These are phyloP conservation scores for Trachelus troglodyta DNA, from an alignment of 2,888 invertebrate species.

Conservation along the genomic window DNA sequence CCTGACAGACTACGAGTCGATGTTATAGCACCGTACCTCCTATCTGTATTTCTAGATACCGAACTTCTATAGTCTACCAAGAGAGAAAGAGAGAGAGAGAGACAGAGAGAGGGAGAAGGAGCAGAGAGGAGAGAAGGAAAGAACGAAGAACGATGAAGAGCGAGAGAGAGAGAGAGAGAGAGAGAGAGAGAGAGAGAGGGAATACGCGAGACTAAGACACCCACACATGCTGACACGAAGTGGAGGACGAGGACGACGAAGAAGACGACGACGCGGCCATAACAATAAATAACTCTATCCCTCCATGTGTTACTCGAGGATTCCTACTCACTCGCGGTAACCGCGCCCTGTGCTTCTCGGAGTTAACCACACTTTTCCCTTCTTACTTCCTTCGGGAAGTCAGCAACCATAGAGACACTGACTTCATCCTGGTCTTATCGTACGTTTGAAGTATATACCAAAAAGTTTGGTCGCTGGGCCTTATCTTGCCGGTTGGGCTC, in stretches of 20 bases:
- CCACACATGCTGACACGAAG: constrained; percentile 43
- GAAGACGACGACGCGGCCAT: constrained; percentile 52
- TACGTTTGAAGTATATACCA: background rate
- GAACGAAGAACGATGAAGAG: constrained; percentile 1
- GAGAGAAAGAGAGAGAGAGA: background rate
- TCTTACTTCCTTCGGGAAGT: constrained; percentile 19
- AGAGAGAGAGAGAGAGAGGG: constrained; percentile 18
- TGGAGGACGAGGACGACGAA: background rate
- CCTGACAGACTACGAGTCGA: constrained; percentile 33
- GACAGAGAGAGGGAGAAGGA: constrained; percentile 4
- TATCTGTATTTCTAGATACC: constrained; percentile 56
- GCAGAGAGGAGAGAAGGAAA: constrained; percentile 16
- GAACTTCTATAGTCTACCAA: constrained; percentile 21
- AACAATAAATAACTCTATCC: constrained; percentile 65
- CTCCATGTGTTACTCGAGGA: constrained; percentile 60
- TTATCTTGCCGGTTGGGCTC: background rate
- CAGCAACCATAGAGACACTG: background rate
- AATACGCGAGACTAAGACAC: constrained; percentile 44
- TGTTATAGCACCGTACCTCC: constrained; percentile 48
- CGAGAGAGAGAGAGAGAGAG: constrained; percentile 4
- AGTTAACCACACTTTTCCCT: background rate
- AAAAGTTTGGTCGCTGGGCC: background rate
- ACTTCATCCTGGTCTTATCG: background rate
- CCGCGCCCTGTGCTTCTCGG: constrained; percentile 38
- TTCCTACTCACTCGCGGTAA: constrained; percentile 50